Conservation (phyloP, 2,888 invertebrate genomes). For the Drosophila atroscutellata region DNA sequence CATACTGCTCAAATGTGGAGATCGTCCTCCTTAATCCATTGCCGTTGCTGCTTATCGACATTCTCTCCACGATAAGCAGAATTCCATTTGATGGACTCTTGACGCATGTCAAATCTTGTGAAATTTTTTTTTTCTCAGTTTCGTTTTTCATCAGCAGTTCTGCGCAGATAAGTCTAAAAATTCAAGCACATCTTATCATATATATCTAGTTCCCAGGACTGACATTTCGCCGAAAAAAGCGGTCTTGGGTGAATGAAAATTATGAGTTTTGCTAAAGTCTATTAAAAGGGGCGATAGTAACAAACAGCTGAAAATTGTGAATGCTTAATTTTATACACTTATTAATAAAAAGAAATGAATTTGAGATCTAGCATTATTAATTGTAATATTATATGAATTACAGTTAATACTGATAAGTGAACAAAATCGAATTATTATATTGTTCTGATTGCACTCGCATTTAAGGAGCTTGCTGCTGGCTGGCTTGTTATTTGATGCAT, state of each 20-base stretch:
- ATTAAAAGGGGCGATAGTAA: too few species aligned
- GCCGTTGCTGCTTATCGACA: not conserved
- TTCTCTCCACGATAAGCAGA: not conserved
- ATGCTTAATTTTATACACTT: not conserved
- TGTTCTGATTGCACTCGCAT: not conserved
- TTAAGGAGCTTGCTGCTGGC: not conserved
- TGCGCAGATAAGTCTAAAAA: not conserved
- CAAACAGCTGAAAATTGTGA: not conserved
- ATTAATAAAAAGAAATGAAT: not conserved
- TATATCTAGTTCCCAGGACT: not conserved
- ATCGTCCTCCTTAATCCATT: not conserved
- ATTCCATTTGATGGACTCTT: not conserved
- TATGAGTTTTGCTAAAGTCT: too few species aligned
- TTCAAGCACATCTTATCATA: not conserved
- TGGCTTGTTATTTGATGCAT: not conserved
- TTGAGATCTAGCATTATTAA: not conserved
- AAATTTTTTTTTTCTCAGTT: not conserved
- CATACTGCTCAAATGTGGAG: not conserved
- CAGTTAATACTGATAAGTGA: not conserved
- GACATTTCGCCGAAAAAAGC: not conserved
- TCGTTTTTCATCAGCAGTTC: too few species aligned
- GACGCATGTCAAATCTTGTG: not conserved
- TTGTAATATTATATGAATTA: not conserved
- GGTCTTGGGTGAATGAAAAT: too few species aligned
- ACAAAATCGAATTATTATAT: not conserved